Evolutionary conservation across 2,888 invertebrate species (phyloP), one percentile per base, ranked within the genome.

Genomic region (Campopleginae sp.): DNA sequence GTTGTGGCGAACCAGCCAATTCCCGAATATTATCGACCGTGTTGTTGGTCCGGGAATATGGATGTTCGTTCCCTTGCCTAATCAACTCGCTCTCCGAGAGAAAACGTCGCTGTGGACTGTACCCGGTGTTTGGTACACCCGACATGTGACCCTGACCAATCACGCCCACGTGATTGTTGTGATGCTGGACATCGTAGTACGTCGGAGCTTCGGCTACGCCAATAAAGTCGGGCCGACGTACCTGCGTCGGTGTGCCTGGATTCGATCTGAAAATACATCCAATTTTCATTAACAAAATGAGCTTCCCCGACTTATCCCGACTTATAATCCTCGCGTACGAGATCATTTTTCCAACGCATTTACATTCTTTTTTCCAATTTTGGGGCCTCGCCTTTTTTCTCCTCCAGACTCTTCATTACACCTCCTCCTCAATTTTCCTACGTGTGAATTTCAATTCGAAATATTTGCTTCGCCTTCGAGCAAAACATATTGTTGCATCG

Each of bases 221-320:
- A 93, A 98, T 97, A 95, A 98, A 98, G 94, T 98, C 98, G 83
- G 98, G 98, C 89, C 98, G 96, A 92, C 97, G 96, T 90, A 97
- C 97, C 95, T 97, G 97, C 91, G 98, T 98, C 91, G 98, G 98
- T 92, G 98, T 98, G 93, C 98, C 97, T 91, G 98, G 98, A 95
- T 98, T 98, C 90, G 98, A 98, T 96, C 98, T 98, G 96, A 42
- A 92, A 92, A 87, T 51, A 68, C 19, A 63, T 7, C 51, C 51
- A 17, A 23, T 17, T 63, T 19, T 75, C 3, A 54, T n/a, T 19
- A 42, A 33, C 42, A 12, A 14, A 23, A 14, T 4, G 1, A 46
- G 19, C 23, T 54, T 19, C 7, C 5, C 1, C n/a, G n/a, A 19
- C 38, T 2, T 14, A 14, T 7, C 19, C 23, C 10, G 14, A 33